phyloP scores from a whole-genome alignment of 2,113 vertebrate genomes.

The Cephalophus harveyi region DNA sequence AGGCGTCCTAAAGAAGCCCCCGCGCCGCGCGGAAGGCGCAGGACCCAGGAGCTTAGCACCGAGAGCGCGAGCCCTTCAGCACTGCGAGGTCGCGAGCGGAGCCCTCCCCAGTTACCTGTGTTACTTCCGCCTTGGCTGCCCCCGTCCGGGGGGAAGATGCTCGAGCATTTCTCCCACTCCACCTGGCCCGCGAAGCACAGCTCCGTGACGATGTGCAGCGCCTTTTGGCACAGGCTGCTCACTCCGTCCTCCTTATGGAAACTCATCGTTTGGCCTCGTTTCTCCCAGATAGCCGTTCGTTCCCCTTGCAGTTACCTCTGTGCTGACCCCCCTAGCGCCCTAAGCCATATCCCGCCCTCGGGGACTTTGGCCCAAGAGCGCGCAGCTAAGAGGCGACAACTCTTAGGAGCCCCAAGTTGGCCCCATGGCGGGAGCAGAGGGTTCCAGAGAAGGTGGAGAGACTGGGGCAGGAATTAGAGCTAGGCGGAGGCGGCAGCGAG shows the following conservation, averaged over 20 bases:
- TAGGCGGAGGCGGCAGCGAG: background rate
- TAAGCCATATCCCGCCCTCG: conserved; percentile 86
- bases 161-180: conserved; percentile 92
- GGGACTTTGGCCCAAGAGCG: background rate
- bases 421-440: conserved; percentile 14
- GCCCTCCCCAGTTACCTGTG: conserved; percentile 85
- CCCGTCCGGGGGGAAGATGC: conserved; percentile 89
- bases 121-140: conserved; percentile 87
- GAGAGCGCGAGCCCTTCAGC: background rate
- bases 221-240: conserved; percentile 94
- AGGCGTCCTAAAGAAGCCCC: background rate
- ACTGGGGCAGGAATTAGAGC: background rate
- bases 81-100: background rate
- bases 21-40: background rate
- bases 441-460: background rate
- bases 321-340: conserved; percentile 20
- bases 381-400: background rate
- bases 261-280: conserved; percentile 81
- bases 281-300: no score
- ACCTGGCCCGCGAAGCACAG: conserved; percentile 94
- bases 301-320: background rate
- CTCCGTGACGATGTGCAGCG: conserved; percentile 94
- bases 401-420: conserved; percentile 30
- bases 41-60: background rate
- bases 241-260: conserved; percentile 89